phyloP scores from a whole-genome alignment of 2,797 vertebrate species.

The Spondyliosoma cantharus region DNA sequence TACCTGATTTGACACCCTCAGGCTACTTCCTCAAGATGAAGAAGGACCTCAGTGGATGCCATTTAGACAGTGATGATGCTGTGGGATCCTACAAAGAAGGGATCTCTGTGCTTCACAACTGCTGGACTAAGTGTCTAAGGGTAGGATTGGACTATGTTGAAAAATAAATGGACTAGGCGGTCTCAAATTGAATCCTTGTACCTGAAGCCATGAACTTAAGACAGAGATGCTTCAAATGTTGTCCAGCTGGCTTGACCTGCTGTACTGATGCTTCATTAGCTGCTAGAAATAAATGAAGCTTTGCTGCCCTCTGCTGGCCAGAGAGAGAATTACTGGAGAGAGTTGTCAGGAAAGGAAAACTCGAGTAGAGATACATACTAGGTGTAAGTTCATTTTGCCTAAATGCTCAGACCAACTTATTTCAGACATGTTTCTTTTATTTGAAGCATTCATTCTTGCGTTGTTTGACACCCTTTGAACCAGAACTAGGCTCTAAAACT shows the following conservation, averaged over 20 bases:
- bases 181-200: too few relatives aligned
- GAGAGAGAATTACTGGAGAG: background rate
- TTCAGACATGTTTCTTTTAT: background rate
- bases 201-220: too few relatives aligned
- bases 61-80: too few relatives aligned
- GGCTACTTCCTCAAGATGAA: too few relatives aligned
- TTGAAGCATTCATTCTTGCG: background rate
- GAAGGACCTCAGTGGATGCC: too few relatives aligned
- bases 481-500: background rate
- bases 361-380: background rate
- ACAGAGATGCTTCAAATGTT: background rate
- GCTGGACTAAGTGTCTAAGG: too few relatives aligned
- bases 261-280: background rate
- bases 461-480: background rate
- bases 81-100: too few relatives aligned
- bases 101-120: too few relatives aligned
- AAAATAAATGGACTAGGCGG: too few relatives aligned
- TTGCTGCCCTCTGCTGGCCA: conserved; percentile 17
- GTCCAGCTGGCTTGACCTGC: background rate
- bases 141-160: too few relatives aligned
- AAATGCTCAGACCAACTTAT: background rate
- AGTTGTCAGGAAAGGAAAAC: background rate
- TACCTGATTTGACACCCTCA: too few relatives aligned
- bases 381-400: too few relatives aligned
- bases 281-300: background rate